Evolutionary conservation across 1,140 invertebrate species (phyloP), one percentile per base, ranked within the genome.

Genomic region (Meloidogyne floridensis): DNA sequence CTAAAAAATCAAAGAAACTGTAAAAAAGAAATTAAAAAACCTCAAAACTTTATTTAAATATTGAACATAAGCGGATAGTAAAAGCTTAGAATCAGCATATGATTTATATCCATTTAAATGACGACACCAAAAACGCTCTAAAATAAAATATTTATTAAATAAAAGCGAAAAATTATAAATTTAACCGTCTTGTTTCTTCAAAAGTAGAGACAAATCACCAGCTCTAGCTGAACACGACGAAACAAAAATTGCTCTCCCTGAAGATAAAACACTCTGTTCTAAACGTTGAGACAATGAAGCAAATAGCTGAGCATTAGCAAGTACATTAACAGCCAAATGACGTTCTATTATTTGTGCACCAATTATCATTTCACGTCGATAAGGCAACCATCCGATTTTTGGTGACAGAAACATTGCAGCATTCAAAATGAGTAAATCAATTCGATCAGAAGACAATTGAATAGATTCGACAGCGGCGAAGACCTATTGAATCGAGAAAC

Each of bases 41-140:
- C 72, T 79, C 43, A 79, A 71, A 79, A 73, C 20, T n/a, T 42
- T 20, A 59, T n/a, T 32, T 20, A 80, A 54, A 82, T 78, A 54
- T 72, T 72, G 56, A 13, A 82, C 54, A 71, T 83, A 83, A 71
- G 82, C n/a, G 43, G 53, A 72, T 0, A 83, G 43, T 3, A 72
- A 54, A 42, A 83, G 69, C 75, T 83, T 83, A 4, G 82, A 83
- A 70, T 83, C 82, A 6, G 72, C 47, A 43, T 83, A 83, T 1
- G 82, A 72, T 72, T 83, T 83, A 53, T 83, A 83, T n/a, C 70
- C 82, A 56, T 83, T 83, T 13, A 83, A 3, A 13, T 75, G 74
- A 47, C 47, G 65, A 56, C 80, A 75, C 54, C 77, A 83, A 43
- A 75, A 77, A 51, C 59, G 69, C 13, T 75, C 82, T 82, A n/a